Evolutionary conservation across 2,888 invertebrate species (phyloP), one percentile per base, ranked within the genome.

Genomic region (Diogma glabrata): DNA sequence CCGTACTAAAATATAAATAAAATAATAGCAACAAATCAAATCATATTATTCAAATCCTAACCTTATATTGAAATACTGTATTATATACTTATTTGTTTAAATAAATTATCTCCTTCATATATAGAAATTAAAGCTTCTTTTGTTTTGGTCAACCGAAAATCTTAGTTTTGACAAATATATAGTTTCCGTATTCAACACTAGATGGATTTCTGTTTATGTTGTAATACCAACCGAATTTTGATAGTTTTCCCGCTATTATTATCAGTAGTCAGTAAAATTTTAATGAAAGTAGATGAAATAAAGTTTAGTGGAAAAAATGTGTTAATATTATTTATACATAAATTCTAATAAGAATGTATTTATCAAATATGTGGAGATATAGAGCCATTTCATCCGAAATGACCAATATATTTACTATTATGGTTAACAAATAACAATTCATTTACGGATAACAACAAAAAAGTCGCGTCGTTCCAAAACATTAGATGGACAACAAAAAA

Each of bases 341-440:
- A 90, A 64, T 96, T 96, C 66, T 80, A 79, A 14, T 84, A 85
- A 61, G 81, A 78, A 53, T 75, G 78, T 56, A 77, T 88, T 30
- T 84, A 85, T 66, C 70, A 90, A 59, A 86, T 90, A 59, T 82
- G 84, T 56, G 94, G 95, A n/a, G 87, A 91, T 61, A 77, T 93
- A 53, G 95, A 95, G 0, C 95, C 95, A 0, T 94, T 95, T 65
- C 79, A 84, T 40, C 89, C 95, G 40, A 90, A 93, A 57, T 68
- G 94, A 52, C 91, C 94, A 0, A 74, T 86, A 14, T 78, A 79
- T 58, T 90, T 95, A 7, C 99, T 99, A 0, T 71, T 99, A 8
- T 99, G 99, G 99, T 70, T 97, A 54, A 99, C n/a, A n/a, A n/a
- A n/a, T n/a, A n/a, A n/a, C 92, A 14, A 73, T 96, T 36, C 87